Evolutionary conservation across 1,140 invertebrate species (phyloP).

Genomic region (Dufourea novaeangliae): DNA sequence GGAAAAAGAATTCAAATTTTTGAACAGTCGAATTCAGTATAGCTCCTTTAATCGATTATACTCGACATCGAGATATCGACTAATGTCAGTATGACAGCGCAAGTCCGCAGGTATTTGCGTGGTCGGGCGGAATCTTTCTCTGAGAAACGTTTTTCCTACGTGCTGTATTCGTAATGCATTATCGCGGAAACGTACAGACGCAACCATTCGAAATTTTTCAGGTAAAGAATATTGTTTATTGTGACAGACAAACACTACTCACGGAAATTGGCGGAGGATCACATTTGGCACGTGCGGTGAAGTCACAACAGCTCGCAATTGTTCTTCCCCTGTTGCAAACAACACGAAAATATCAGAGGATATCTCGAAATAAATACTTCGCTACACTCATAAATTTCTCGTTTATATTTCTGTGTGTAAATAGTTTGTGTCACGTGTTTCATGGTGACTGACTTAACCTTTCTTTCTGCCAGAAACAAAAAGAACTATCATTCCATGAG

Average conservation of each 20-base stretch:
- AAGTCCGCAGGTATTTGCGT: not conserved
- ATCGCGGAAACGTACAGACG: not conserved
- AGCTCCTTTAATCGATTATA: conserved; percentile 1
- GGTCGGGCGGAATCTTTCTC: not conserved
- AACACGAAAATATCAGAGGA: conserved; percentile 1
- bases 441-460: conserved; percentile 8
- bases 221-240: conserved; percentile 5
- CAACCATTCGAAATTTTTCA: not conserved
- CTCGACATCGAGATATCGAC: conserved; percentile 24
- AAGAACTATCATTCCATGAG: too few relatives aligned
- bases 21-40: too few relatives aligned
- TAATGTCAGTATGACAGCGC: conserved; percentile 28
- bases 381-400: not conserved
- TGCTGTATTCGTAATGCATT: conserved; percentile 19
- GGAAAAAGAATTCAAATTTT: too few relatives aligned
- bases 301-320: conserved; percentile 1
- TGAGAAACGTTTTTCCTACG: not conserved
- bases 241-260: not conserved
- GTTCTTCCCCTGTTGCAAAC: not conserved
- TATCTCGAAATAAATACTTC: not conserved
- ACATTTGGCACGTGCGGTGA: conserved; percentile 27
- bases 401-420: not conserved
- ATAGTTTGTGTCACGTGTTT: not conserved
- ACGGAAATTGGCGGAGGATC: conserved; percentile 7
- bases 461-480: not conserved